These are phyloP conservation scores for Micropoecilia bifurca DNA, from an alignment of 2,797 vertebrate genomes.

Conservation along the genomic window DNA sequence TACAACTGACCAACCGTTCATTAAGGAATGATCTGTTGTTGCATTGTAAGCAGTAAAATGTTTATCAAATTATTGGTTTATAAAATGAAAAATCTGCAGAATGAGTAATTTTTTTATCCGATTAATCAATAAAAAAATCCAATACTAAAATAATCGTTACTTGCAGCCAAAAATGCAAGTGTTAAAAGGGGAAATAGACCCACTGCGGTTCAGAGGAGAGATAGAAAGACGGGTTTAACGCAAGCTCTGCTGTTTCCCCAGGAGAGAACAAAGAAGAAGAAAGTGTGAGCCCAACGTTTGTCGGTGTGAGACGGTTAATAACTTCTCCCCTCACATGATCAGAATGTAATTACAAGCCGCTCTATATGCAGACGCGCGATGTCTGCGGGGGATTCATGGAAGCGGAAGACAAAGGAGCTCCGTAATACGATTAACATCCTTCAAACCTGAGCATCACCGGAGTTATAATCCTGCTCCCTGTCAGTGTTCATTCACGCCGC, in stretches of 20 bases:
- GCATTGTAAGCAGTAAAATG: too few species aligned
- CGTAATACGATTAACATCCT: conserved; percentile 37
- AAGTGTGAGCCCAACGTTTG: conserved; percentile 13
- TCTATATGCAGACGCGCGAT: conserved; percentile 4
- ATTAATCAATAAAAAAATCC: too few species aligned
- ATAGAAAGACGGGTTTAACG: conserved; percentile 13
- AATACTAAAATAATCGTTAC: too few species aligned
- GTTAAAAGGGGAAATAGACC: background rate
- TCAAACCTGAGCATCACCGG: conserved; percentile 34
- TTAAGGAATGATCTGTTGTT: too few species aligned
- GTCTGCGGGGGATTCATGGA: conserved; percentile 29
- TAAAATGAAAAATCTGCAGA: too few species aligned
- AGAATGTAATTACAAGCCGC: conserved; percentile 52
- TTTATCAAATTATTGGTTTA: too few species aligned
- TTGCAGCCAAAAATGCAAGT: background rate
- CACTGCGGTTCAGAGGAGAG: conserved; percentile 10
- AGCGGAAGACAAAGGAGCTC: conserved; percentile 18
- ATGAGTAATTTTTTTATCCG: too few species aligned
- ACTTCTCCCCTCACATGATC: conserved; percentile 54
- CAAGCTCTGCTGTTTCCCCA: conserved; percentile 16
- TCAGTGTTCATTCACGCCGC: conserved; percentile 14
- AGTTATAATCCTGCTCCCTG: conserved; percentile 25
- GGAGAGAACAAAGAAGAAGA: conserved; percentile 20
- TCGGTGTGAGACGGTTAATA: conserved; percentile 41
- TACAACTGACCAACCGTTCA: too few species aligned